Evolutionary conservation across 2,888 invertebrate species (phyloP).

Genomic region (Crocallis elinguaria): DNA sequence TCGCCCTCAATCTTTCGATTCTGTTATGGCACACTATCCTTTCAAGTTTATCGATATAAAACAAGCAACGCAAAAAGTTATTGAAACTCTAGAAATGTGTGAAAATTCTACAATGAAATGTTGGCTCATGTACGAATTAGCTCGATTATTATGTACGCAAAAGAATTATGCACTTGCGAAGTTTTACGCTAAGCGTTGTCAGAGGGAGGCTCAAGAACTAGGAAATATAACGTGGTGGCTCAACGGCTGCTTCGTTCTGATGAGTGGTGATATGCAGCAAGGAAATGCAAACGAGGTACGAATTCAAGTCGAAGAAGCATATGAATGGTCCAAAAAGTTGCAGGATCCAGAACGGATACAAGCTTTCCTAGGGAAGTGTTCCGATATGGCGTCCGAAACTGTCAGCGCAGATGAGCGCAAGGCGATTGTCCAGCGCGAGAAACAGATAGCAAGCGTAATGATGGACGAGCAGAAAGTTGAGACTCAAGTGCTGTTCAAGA

Average conservation of each 20-base stretch:
- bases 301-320: conserved; percentile 73
- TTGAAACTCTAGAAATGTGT: conserved; percentile 70
- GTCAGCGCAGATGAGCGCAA: conserved; percentile 70
- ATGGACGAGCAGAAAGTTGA: conserved; percentile 63
- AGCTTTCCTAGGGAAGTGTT: conserved; percentile 70
- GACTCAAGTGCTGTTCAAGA: conserved; percentile 69
- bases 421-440: conserved; percentile 65
- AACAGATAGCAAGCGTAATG: conserved; percentile 65
- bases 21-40: conserved; percentile 78
- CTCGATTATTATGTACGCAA: conserved; percentile 68
- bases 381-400: conserved; percentile 67
- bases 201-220: conserved; percentile 70
- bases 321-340: conserved; percentile 70
- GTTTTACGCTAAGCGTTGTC: conserved; percentile 76
- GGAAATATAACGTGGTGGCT: conserved; percentile 74
- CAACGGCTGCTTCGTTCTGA: conserved; percentile 71
- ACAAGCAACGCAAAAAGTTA: conserved; percentile 66
- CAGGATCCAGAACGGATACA: conserved; percentile 71
- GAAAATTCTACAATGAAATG: conserved; percentile 78
- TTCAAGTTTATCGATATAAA: conserved; percentile 74
- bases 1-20: conserved; percentile 74
- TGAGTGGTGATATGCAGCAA: conserved; percentile 81
- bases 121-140: conserved; percentile 76
- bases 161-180: conserved; percentile 78
- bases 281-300: conserved; percentile 76